Base-by-base conservation (phyloP, 2,797 vertebrate genomes). In the Helarctos malayanus region DNA sequence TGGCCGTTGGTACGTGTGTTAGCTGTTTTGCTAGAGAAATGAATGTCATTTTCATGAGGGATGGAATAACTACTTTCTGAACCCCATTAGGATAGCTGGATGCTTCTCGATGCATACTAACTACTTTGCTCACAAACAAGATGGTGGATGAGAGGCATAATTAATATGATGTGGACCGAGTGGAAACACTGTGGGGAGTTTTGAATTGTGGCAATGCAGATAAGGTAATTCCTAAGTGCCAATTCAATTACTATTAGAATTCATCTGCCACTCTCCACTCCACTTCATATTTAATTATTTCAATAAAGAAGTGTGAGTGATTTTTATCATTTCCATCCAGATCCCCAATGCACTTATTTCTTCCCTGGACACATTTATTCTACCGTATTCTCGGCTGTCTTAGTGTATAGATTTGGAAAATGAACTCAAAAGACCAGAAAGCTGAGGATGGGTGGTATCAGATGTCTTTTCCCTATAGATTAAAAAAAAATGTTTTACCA, bases 251-350 rank as follows among this genome's bases (percentile, higher is more conserved):
- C 97, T 97, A 96, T 97, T 98, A 95, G 80, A 98, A 97, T 95
- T 89, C 75, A 98, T 95, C 93, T 95, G 75, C 94, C 94, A 71
- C 92, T 98, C 92, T 98, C 84, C 41, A 95, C 41, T 97, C 95
- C 75, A 98, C 88, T 97, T 98, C 89, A 94, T 98, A 97, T 98
- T 98, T 98, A 98, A 97, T 98, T 97, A 97, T 98, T 98, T 93
- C 86, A 97, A 87, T 88, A 87, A 97, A 97, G 87, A 98, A 98
- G 61, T 92, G 86, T 82, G 63, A 97, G 91, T 97, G 76, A 95
- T 94, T 97, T 97, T 98, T 98, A 96, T 94, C 84, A 95, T 97
- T 97, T 98, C 25, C 69, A 95, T 98, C 98, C 96, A 98, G 78
- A 96, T 94, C 86, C 93, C 92, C 88, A 96, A 83, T 75, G 93